phyloP scores from a whole-genome alignment of 2,113 vertebrate genomes.

The Pangasianodon gigas region DNA sequence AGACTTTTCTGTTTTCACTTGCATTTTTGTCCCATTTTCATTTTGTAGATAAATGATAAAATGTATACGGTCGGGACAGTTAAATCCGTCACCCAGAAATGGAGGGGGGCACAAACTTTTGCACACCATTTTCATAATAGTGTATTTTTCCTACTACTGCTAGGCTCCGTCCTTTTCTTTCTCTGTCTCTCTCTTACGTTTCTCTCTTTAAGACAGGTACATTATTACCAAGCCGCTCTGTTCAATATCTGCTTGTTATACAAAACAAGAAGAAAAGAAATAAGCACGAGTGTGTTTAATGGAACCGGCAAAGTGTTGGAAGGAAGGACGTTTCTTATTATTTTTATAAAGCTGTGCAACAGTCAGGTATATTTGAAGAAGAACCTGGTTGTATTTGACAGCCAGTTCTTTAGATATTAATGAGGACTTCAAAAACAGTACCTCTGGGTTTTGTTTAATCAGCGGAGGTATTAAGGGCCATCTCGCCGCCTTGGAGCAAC shows the following conservation, averaged over 20 bases:
- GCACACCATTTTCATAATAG: neutral
- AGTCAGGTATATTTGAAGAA: conserved; percentile 8
- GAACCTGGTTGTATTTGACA: conserved; percentile 10
- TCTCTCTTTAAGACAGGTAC: neutral
- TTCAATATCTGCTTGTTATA: conserved; percentile 8
- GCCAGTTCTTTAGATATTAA: conserved; percentile 41
- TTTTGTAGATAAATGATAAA: neutral
- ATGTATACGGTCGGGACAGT: neutral
- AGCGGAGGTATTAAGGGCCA: neutral
- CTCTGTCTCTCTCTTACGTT: neutral
- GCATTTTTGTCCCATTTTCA: neutral
- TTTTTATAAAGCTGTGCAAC: neutral
- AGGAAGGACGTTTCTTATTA: conserved; percentile 19
- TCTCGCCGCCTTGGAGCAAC: neutral
- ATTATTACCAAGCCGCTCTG: neutral
- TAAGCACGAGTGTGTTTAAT: conserved; percentile 20
- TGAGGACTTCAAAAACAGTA: conserved; percentile 36
- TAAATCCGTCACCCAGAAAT: neutral
- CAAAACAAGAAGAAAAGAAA: neutral
- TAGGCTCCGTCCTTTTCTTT: neutral
- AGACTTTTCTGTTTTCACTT: neutral
- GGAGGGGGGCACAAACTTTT: neutral
- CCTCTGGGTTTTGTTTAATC: conserved; percentile 44
- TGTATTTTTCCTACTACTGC: neutral
- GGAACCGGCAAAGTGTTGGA: neutral